Conservation (phyloP, 92 coral and sea anemone species). For the Zoanthus solanderi region DNA sequence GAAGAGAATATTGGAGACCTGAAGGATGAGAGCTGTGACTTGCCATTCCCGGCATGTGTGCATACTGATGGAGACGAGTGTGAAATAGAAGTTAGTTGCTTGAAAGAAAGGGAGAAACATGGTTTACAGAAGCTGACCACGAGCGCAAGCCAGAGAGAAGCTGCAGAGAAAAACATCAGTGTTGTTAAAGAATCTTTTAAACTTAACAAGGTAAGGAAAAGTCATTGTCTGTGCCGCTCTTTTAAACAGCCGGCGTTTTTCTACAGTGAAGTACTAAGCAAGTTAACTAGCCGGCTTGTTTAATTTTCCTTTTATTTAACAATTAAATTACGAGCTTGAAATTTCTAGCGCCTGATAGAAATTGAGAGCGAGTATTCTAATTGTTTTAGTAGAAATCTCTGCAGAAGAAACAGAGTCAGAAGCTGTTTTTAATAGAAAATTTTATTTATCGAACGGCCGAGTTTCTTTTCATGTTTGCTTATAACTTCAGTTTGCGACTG, state of each 20-base stretch:
- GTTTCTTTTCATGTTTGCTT: slow-evolving; percentile 24
- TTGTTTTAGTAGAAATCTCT: no score
- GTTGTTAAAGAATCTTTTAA: slow-evolving; percentile 41
- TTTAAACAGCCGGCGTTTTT: slow-evolving; percentile 39
- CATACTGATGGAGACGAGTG: slow-evolving; percentile 39
- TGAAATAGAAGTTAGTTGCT: slow-evolving; percentile 41
- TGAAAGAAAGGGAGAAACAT: slow-evolving; percentile 40
- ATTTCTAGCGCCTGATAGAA: no score
- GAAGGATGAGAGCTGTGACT: slow-evolving; percentile 36
- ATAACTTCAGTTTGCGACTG: slow-evolving; percentile 23
- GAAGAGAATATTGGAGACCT: slow-evolving; percentile 38
- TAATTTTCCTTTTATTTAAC: not conserved
- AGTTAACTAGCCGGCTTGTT: slow-evolving; percentile 35
- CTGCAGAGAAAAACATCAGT: slow-evolving; percentile 43
- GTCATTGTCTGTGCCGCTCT: slow-evolving; percentile 38
- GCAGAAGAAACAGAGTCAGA: slow-evolving; percentile 25
- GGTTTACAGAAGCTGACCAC: slow-evolving; percentile 37
- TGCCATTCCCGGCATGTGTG: slow-evolving; percentile 41
- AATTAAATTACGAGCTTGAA: no score
- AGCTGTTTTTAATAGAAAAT: slow-evolving; percentile 25
- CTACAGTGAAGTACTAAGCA: slow-evolving; percentile 34
- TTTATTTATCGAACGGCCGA: slow-evolving; percentile 25
- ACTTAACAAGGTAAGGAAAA: slow-evolving; percentile 39
- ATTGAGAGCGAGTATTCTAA: no score
- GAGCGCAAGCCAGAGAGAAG: slow-evolving; percentile 38